These are phyloP conservation scores for Orchestia grillus DNA, from an alignment of 1,140 invertebrate genomes.

Conservation along the genomic window DNA sequence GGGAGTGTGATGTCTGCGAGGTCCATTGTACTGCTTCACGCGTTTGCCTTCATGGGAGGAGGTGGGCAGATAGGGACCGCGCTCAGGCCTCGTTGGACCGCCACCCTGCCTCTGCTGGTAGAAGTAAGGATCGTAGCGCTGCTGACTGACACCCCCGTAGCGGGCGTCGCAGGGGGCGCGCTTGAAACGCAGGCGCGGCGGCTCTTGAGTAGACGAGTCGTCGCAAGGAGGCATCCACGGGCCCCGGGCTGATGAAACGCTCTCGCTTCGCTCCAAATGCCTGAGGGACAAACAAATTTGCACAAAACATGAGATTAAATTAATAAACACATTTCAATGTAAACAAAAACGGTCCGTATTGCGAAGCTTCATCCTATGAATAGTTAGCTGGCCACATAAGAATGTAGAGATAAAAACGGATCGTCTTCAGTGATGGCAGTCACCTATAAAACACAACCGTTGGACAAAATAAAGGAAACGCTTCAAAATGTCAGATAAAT, in stretches of 20 bases:
- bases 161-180: constrained; percentile 40
- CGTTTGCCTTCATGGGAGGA: background rate
- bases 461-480: too few species aligned
- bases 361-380: too few species aligned
- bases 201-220: background rate
- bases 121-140: constrained; percentile 54
- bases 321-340: background rate
- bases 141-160: background rate
- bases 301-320: background rate
- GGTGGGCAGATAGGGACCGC: background rate
- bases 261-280: background rate
- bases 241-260: background rate
- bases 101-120: constrained; percentile 33
- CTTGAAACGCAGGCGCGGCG: constrained; percentile 29
- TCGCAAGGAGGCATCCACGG: constrained; percentile 33
- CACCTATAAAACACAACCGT: too few species aligned
- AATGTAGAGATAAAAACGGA: too few species aligned
- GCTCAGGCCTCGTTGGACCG: background rate
- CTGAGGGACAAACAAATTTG: background rate
- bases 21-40: constrained; percentile 11
- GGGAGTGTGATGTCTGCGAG: background rate
- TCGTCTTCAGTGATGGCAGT: too few species aligned
- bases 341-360: background rate
- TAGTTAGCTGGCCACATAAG: too few species aligned
- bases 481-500: too few species aligned